Evolutionary conservation across 2,888 invertebrate species (phyloP).

Genomic region (Laspeyria flexula): DNA sequence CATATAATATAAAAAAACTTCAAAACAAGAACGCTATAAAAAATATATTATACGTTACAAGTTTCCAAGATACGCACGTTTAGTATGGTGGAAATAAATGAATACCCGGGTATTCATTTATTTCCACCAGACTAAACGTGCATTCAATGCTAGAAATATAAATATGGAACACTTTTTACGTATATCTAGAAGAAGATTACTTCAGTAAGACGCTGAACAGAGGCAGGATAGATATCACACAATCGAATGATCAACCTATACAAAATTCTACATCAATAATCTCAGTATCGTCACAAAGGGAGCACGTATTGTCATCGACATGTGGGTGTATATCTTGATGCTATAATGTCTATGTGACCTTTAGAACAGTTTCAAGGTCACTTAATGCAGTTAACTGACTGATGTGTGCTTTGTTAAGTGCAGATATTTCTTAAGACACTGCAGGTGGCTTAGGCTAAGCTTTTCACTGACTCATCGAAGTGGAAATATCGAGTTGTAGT

Average conservation of each 20-base stretch:
- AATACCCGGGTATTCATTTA: no score
- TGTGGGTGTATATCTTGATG: neutral
- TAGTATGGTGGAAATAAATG: no score
- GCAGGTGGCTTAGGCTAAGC: neutral
- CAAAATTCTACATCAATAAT: neutral
- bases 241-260: neutral
- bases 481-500: neutral
- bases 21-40: no score
- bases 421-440: neutral
- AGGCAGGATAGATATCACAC: neutral
- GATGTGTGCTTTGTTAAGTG: no score
- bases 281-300: neutral
- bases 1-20: no score
- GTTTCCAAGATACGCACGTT: no score
- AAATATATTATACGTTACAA: no score
- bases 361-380: neutral
- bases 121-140: no score
- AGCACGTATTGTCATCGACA: constrained; percentile 4
- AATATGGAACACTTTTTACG: no score
- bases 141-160: no score
- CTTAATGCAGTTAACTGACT: no score
- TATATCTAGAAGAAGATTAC: no score
- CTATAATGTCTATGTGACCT: neutral
- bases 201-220: neutral
- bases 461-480: neutral